Conservation (phyloP, 1,140 invertebrate species). For the Zophobas atratus region DNA sequence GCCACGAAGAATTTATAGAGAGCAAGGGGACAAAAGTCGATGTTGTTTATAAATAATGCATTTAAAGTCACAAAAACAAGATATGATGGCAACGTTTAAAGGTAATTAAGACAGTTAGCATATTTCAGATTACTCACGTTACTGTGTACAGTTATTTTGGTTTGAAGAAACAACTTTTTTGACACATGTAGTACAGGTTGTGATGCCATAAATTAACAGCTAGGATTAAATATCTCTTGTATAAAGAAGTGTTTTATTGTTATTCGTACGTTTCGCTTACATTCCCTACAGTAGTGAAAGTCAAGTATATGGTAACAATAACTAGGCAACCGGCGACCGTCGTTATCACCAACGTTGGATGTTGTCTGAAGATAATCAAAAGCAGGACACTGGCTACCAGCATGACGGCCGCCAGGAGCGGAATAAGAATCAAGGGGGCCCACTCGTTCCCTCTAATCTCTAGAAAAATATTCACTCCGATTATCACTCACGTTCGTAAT, state of each 20-base stretch:
- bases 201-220: not conserved
- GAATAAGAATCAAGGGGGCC: conserved; percentile 55
- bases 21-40: no score
- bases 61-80: no score
- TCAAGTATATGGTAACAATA: conserved; percentile 57
- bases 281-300: conserved; percentile 35
- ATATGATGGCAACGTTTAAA: no score
- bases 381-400: conserved; percentile 57
- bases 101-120: no score
- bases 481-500: not conserved
- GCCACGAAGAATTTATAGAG: no score
- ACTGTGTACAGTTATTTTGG: no score
- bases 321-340: conserved; percentile 58
- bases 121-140: no score
- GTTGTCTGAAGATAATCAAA: conserved; percentile 58
- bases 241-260: conserved; percentile 12
- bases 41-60: no score
- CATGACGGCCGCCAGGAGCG: conserved; percentile 58
- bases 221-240: not conserved
- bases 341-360: conserved; percentile 57
- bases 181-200: no score
- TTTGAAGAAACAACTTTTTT: no score
- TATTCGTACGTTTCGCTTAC: conserved; percentile 43
- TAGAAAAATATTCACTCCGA: conserved; percentile 32
- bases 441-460: conserved; percentile 51